These are phyloP conservation scores for Heliconius ismenius DNA, from an alignment of 2,888 invertebrate genomes.

Conservation along the genomic window DNA sequence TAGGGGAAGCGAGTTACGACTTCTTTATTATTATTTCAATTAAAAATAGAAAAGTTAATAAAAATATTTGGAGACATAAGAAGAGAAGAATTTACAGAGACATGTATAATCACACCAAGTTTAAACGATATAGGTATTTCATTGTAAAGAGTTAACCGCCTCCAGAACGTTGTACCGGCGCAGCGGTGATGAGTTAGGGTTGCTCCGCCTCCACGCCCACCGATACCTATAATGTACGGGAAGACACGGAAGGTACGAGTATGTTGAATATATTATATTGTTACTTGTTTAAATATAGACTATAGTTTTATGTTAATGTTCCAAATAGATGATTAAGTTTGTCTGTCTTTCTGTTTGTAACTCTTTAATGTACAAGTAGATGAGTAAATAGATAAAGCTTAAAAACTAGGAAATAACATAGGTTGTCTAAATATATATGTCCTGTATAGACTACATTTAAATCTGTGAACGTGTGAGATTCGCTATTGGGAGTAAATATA, in stretches of 20 bases:
- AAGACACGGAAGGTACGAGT: neutral
- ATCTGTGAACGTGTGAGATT: neutral
- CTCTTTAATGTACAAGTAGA: neutral
- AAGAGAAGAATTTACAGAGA: neutral
- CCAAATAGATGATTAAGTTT: neutral
- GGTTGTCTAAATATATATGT: neutral
- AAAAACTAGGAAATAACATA: neutral
- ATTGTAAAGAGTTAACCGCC: slow-evolving; percentile 11
- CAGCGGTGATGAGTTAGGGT: slow-evolving; percentile 16
- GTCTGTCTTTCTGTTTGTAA: neutral
- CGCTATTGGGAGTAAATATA: no score
- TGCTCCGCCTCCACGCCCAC: slow-evolving; percentile 26
- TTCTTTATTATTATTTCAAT: no score
- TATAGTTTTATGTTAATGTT: neutral
- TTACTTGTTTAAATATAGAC: neutral
- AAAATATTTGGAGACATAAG: neutral
- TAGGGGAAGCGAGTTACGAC: no score
- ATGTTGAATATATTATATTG: slow-evolving; percentile 13
- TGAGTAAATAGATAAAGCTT: neutral
- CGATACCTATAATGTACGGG: slow-evolving; percentile 11
- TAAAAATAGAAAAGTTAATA: neutral
- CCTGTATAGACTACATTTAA: neutral
- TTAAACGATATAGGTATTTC: slow-evolving; percentile 6
- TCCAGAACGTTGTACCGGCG: neutral
- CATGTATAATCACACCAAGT: neutral